Conservation (phyloP, 2,888 invertebrate species). For the Heliconius hortense region DNA sequence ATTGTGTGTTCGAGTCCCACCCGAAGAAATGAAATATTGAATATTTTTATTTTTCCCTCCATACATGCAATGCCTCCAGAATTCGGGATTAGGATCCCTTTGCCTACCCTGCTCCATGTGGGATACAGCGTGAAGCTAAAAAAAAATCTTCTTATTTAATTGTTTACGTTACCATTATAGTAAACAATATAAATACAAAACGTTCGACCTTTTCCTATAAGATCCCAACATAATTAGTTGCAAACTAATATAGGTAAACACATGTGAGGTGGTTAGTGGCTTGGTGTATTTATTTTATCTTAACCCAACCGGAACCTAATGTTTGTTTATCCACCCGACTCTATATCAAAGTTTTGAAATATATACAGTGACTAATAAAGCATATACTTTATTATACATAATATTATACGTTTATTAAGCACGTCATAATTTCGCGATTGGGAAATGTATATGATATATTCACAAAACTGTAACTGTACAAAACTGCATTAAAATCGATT, state of each 20-base stretch:
- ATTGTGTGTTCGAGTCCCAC: too few species aligned
- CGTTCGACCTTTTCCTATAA: neutral
- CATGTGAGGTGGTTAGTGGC: conserved; percentile 3
- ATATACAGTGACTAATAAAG: neutral
- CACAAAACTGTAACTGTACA: too few species aligned
- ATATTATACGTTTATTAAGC: too few species aligned
- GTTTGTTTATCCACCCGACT: neutral
- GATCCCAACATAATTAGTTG: neutral
- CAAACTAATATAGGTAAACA: neutral
- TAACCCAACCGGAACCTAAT: conserved; percentile 1
- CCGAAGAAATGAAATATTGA: too few species aligned
- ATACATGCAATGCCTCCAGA: too few species aligned
- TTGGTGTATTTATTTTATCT: conserved; percentile 4
- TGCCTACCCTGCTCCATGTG: too few species aligned
- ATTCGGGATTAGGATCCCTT: too few species aligned
- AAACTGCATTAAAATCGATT: too few species aligned
- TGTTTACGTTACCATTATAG: neutral
- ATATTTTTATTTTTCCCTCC: too few species aligned
- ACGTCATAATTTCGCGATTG: too few species aligned
- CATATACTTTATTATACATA: neutral
- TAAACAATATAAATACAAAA: neutral
- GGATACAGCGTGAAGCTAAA: too few species aligned
- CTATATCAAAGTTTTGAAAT: neutral
- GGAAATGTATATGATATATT: too few species aligned
- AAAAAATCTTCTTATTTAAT: neutral